Evolutionary conservation across 2,797 vertebrate species (phyloP).

Genomic region (Myotis myotis): DNA sequence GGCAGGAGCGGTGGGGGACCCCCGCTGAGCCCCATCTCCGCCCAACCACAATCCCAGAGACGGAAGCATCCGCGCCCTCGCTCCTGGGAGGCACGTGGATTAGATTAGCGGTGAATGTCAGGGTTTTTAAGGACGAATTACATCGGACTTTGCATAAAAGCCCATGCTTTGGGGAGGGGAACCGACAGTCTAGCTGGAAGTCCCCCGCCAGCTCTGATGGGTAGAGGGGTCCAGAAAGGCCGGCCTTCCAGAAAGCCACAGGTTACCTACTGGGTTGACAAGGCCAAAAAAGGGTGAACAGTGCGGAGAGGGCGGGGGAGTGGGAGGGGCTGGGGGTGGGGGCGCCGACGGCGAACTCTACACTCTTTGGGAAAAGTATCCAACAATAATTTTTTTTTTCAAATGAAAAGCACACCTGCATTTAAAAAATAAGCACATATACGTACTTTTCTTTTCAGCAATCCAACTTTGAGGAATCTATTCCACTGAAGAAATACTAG

Average conservation of each 20-base stretch:
- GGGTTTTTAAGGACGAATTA: background rate
- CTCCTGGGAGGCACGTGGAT: background rate
- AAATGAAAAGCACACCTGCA: background rate
- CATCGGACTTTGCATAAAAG: constrained; percentile 9
- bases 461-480: background rate
- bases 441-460: background rate
- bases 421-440: background rate
- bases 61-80: background rate
- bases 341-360: no score
- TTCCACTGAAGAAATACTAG: background rate
- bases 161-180: background rate
- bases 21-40: background rate
- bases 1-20: accelerated
- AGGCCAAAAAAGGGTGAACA: background rate
- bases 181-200: background rate
- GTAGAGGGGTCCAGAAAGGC: background rate
- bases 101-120: background rate
- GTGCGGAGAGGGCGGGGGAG: background rate
- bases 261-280: background rate
- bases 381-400: background rate
- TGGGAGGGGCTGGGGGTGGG: accelerated
- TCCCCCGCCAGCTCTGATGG: background rate
- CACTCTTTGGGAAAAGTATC: background rate
- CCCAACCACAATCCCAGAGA: background rate
- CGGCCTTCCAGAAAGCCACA: background rate